Conservation (phyloP, 1,140 invertebrate genomes). For the Thaumatotibia leucotreta region DNA sequence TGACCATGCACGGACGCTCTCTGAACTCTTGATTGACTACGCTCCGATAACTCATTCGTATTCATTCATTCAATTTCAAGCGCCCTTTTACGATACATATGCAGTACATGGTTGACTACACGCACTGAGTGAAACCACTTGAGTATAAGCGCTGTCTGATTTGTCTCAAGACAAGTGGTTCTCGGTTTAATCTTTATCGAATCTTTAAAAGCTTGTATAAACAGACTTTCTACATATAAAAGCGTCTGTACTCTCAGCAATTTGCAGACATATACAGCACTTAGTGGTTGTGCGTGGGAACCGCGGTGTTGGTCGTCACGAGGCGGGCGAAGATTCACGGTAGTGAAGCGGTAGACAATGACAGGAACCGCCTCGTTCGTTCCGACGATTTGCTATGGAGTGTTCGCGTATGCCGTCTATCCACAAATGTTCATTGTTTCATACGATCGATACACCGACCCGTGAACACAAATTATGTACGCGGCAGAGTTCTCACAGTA, state of each 20-base stretch:
- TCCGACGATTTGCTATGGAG: conserved; percentile 42
- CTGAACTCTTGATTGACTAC: not conserved
- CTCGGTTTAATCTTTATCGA: not conserved
- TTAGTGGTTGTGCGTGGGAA: conserved; percentile 31
- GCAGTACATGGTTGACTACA: not conserved
- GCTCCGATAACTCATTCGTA: not conserved
- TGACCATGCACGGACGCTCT: not conserved
- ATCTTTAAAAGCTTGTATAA: conserved; percentile 6
- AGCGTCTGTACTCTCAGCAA: not conserved
- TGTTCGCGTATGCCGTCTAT: conserved; percentile 30
- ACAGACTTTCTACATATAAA: conserved; percentile 1
- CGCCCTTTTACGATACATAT: not conserved
- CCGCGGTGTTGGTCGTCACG: conserved; percentile 26
- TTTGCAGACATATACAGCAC: conserved; percentile 12
- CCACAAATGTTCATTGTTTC: conserved; percentile 37
- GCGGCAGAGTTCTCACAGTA: conserved; percentile 5
- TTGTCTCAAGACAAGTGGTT: not conserved
- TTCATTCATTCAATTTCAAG: conserved; percentile 6
- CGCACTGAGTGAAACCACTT: not conserved
- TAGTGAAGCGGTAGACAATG: conserved; percentile 45
- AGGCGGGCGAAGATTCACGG: conserved; percentile 34
- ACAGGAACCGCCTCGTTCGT: conserved; percentile 48
- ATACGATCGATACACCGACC: conserved; percentile 25
- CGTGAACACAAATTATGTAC: conserved; percentile 4
- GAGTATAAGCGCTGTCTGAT: not conserved